Percentiles rank a stretch among this genome's conserved stretches.
Evolutionary conservation across 2,797 vertebrate genomes (phyloP).

Genomic region (Gobionotothen gibberifrons): DNA sequence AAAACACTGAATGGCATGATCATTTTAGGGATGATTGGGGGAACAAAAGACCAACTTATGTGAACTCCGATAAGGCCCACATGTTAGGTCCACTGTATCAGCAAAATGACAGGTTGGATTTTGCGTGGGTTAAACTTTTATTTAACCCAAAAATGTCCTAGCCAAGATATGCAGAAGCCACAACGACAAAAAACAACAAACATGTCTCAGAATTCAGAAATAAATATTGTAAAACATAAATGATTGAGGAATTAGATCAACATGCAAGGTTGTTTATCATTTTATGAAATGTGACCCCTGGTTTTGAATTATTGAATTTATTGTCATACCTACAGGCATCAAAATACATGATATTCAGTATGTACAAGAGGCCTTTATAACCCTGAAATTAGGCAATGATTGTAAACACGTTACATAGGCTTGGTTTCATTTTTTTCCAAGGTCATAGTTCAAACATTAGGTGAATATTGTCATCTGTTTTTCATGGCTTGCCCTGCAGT

Average conservation of each 20-base stretch:
- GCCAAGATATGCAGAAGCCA: no score
- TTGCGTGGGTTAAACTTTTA: no score
- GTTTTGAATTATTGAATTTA: background rate
- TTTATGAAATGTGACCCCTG: background rate
- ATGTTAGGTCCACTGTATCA: background rate
- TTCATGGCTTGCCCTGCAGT: background rate
- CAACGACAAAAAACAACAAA: no score
- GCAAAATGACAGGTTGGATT: background rate
- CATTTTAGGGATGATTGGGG: background rate
- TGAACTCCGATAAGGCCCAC: background rate
- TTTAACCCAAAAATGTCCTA: no score
- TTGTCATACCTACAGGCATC: no score
- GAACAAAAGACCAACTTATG: background rate
- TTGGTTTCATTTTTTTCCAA: background rate
- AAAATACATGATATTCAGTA: background rate
- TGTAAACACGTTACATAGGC: background rate
- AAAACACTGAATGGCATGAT: background rate
- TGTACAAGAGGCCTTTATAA: background rate
- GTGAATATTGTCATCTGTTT: background rate
- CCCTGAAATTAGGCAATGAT: background rate
- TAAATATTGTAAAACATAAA: no score
- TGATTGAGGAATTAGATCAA: background rate
- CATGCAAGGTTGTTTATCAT: background rate
- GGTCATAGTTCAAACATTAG: background rate
- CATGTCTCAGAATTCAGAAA: no score